Base-by-base conservation (phyloP, 2,888 invertebrate species). In the Melitaea athalia region DNA sequence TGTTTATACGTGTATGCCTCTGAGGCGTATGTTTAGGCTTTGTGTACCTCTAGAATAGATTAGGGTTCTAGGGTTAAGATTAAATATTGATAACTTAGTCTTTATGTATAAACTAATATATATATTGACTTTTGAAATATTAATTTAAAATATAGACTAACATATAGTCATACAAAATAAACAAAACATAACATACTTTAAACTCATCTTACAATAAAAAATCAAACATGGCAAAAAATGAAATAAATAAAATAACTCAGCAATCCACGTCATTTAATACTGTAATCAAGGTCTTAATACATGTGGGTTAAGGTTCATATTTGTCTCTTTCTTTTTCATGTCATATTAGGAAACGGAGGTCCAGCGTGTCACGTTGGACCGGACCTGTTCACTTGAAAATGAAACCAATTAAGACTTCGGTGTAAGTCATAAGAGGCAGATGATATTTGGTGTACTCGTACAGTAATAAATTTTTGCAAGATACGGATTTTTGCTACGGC, bases 341-440 rank as follows among this genome's bases (percentile, higher is more conserved):
- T 42, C 75, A 77, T 78, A 84, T 81, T 81, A 81, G 78, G 78
- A 79, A 78, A 80, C 15, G 38, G 33, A 84, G 84, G 87, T 88
- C 85, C 85, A 76, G 78, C 78, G 79, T 85, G 88, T 86, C 86
- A 84, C 79, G 78, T 79, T 75, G 82, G 81, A 75, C 83, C 80
- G 85, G 84, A 87, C 89, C 88, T 91, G 91, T 84, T 91, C 88
- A 85, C 84, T 89, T 79, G 83, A 88, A 92, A 92, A 92, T 91
- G 92, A 92, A 92, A 91, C 91, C 91, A 91, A 91, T 91, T 90
- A 91, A 73, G 85, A 71, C 75, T 75, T 71, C 82, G 86, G 88
- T 77, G 62, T 70, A 82, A 84, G 78, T 76, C 71, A 74, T 57
- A 67, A 63, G 74, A 72, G 71, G 49, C 50, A 59, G 50, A 17